Evolutionary conservation across 2,113 vertebrate genomes (phyloP).

Genomic region (Arizona elegans): DNA sequence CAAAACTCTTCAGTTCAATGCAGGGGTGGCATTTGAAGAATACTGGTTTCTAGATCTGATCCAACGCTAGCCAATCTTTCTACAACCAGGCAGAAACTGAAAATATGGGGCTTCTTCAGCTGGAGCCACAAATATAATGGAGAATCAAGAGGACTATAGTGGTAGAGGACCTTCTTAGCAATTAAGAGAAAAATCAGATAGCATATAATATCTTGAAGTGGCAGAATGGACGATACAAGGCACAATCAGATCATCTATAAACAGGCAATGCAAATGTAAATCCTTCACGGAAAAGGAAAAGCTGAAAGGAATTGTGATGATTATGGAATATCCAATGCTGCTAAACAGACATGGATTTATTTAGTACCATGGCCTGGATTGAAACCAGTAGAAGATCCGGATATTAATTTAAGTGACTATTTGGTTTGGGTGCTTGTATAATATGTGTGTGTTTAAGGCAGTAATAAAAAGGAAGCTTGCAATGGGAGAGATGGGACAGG

Average conservation of each 20-base stretch:
- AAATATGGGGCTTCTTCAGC: neutral
- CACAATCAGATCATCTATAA: neutral
- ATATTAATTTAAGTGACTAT: neutral
- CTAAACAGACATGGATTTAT: neutral
- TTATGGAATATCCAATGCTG: neutral
- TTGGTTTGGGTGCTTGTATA: neutral
- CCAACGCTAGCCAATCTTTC: neutral
- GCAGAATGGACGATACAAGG: neutral
- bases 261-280: neutral
- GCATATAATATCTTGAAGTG: neutral
- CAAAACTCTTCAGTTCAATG: neutral
- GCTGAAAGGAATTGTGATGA: neutral
- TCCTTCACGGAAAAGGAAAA: neutral
- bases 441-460: neutral
- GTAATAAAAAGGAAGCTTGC: neutral
- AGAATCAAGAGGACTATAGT: neutral
- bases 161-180: neutral
- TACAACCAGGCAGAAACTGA: neutral
- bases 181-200: neutral
- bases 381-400: neutral
- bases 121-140: neutral
- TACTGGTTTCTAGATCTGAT: neutral
- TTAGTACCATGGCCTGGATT: neutral
- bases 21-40: neutral
- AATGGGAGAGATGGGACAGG: neutral